A percentile compares a stretch with the other conserved stretches of the same genome.
phyloP scores from a whole-genome alignment of 2,113 vertebrate genomes.

The Stigmatopora nigra region DNA sequence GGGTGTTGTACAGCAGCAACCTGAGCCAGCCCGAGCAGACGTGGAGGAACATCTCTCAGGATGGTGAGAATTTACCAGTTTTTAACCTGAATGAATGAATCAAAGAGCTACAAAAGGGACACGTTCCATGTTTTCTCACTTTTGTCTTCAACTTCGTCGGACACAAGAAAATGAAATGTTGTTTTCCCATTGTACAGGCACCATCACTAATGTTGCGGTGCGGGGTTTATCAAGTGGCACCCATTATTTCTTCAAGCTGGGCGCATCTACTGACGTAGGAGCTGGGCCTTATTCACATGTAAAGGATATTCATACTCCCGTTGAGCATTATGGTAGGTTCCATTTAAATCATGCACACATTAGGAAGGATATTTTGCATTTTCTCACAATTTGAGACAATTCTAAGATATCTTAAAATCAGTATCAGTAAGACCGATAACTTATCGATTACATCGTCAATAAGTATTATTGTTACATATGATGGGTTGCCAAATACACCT shows the following conservation, averaged over 20 bases:
- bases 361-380: background rate
- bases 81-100: no score
- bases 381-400: background rate
- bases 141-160: no score
- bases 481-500: background rate
- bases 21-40: conserved; percentile 79
- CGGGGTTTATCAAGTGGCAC: conserved; percentile 80
- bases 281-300: conserved; percentile 83
- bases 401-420: background rate
- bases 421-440: background rate
- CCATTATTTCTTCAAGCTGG: conserved; percentile 91
- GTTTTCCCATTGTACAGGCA: conserved; percentile 66
- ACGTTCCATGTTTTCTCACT: no score
- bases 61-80: conserved; percentile 69
- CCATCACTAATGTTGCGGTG: conserved; percentile 82
- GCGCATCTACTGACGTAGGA: conserved; percentile 84
- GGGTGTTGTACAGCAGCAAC: conserved; percentile 83
- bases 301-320: conserved; percentile 82
- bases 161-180: background rate
- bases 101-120: no score
- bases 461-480: background rate
- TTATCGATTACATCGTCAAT: no score
- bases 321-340: conserved; percentile 67
- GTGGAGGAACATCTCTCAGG: conserved; percentile 84
- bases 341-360: background rate